phyloP scores from a whole-genome alignment of 1,140 invertebrate genomes.

The Acromyrmex charruanus region DNA sequence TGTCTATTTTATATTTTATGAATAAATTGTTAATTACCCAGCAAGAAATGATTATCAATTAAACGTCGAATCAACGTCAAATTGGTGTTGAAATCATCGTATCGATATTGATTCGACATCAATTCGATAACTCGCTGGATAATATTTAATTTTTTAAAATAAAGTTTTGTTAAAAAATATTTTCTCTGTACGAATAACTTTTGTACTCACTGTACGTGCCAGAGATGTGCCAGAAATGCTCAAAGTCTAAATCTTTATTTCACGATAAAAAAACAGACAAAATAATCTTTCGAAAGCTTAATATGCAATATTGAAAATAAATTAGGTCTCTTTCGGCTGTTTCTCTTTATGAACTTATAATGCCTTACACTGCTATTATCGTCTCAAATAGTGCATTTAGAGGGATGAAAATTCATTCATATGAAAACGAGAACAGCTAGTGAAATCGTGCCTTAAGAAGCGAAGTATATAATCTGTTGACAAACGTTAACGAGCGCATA shows the following conservation, averaged over 20 bases:
- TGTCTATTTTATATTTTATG: no score
- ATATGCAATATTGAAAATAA: neutral
- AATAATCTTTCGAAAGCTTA: conserved; percentile 7
- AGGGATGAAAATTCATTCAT: neutral
- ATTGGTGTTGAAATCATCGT: no score
- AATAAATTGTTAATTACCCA: no score
- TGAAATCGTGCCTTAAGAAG: neutral
- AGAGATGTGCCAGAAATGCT: neutral
- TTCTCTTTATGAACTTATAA: neutral
- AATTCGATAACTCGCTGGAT: no score
- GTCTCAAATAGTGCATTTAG: neutral
- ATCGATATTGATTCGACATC: no score
- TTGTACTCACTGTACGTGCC: neutral
- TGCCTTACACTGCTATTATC: conserved; percentile 24
- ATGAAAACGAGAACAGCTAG: conserved; percentile 26
- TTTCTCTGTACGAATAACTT: no score
- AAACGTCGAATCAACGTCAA: no score
- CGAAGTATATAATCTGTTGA: conserved; percentile 28
- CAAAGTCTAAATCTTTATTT: conserved; percentile 25
- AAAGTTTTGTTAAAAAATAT: no score
- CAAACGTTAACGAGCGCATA: neutral
- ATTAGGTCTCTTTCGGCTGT: neutral
- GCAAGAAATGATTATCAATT: no score
- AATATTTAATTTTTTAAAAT: no score
- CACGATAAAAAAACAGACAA: conserved; percentile 18